A percentile compares a stretch with the other conserved stretches of the same genome.
Evolutionary conservation across 2,797 vertebrate species (phyloP).

Genomic region (Neosilurus hyrtlii): DNA sequence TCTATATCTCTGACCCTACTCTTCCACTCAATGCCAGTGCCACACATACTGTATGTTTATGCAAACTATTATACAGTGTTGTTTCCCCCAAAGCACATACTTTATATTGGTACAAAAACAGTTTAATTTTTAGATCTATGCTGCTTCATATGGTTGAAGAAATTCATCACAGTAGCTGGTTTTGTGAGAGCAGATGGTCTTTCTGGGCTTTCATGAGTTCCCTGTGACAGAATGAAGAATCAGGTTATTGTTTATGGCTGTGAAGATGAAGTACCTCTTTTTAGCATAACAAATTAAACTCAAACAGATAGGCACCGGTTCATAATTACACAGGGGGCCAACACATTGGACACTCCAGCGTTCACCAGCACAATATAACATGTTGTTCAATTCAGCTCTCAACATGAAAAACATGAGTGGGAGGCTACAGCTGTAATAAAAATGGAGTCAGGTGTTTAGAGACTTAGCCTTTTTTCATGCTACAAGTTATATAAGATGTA

Average conservation of each 20-base stretch:
- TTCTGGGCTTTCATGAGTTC: conserved; percentile 32
- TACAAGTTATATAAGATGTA: background rate
- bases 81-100: background rate
- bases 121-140: conserved; percentile 34
- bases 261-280: conserved; percentile 45
- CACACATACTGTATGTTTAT: background rate
- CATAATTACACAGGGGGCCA: conserved; percentile 38
- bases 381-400: conserved; percentile 38
- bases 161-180: conserved; percentile 42
- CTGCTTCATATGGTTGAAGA: conserved; percentile 26
- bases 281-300: conserved; percentile 49
- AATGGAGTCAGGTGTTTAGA: conserved; percentile 4
- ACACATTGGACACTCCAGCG: conserved; percentile 22
- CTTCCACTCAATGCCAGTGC: background rate
- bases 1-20: background rate
- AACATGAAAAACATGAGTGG: conserved; percentile 29
- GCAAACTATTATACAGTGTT: background rate
- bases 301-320: conserved; percentile 33
- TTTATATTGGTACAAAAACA: conserved; percentile 7
- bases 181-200: conserved; percentile 40
- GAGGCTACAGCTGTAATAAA: conserved; percentile 17
- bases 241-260: conserved; percentile 47
- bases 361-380: conserved; percentile 28
- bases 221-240: conserved; percentile 47
- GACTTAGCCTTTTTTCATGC: background rate